Base-by-base conservation (phyloP, 2,797 vertebrate genomes). In the Decapterus maruadsi region DNA sequence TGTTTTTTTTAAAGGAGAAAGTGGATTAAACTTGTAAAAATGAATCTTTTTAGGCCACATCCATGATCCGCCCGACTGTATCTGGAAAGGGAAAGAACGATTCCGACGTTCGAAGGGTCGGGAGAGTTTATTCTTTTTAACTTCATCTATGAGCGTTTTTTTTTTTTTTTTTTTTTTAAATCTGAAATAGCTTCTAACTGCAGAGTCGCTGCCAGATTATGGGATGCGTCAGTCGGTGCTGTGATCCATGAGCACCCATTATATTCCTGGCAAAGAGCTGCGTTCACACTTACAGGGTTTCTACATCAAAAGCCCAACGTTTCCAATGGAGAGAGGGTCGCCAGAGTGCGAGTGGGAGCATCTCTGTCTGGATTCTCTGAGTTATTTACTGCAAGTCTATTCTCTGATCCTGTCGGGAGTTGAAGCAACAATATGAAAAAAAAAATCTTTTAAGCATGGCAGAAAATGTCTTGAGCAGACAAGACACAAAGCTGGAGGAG, bases 81-180 rank as follows among this genome's bases (percentile, higher is more conserved):
- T 36, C 34, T 36, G 34, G 34, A 36, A 36, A 36, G 34, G 34
- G 8, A 36, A 36, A 36, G 19, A 19, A 50, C 36, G 56, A 34
- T 22, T 42, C 12, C 56, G 20, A 38, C 38, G 38, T 6, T 58
- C 34, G 26, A 67, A 61, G 6, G 17, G 36, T 51, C 22, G 17
- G 3, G n/a, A n/a, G 20, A 2, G 3, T 60, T 20, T 54, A 46
- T 46, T 48, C 12, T 20, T 54, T 48, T 17, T 50, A 63, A 31
- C 63, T 63, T 26, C 8, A 22, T 22, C 57, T 26, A 36, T 34
- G 57, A 51, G 20, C 43, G 10, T 48, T 69, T 68, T 48, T 29
- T 34, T 48, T 69, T 48, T 69, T 68, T 48, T 29, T 34, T 48
- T 69, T 48, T 69, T 68, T 48, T 29, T 34, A 31, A 45, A 54